Evolutionary conservation across 2,113 vertebrate genomes (phyloP).

Genomic region (Casuarius casuarius): DNA sequence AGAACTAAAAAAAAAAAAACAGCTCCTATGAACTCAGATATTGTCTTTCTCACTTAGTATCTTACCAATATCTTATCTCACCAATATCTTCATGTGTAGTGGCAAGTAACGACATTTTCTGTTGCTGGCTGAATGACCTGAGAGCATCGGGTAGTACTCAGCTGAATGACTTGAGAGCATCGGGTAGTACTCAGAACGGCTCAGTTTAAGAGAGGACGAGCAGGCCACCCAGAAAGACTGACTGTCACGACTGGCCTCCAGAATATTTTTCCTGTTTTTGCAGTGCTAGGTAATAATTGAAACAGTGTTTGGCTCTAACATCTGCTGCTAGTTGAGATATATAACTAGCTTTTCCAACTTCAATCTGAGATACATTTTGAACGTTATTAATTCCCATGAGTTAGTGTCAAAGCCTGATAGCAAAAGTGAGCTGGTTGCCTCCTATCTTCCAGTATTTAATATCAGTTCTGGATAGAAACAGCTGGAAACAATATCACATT

Average conservation of each 20-base stretch:
- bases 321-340: slow-evolving; percentile 61
- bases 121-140: background rate
- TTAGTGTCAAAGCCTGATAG: slow-evolving; percentile 51
- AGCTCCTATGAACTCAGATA: background rate
- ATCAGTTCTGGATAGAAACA: slow-evolving; percentile 49
- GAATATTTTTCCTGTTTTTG: slow-evolving; percentile 12
- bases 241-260: background rate
- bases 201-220: background rate
- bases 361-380: slow-evolving; percentile 39
- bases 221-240: slow-evolving; percentile 58
- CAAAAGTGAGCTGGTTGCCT: slow-evolving; percentile 45
- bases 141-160: background rate
- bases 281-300: slow-evolving; percentile 51
- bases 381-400: slow-evolving; percentile 50
- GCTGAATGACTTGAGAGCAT: background rate
- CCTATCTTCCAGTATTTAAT: slow-evolving; percentile 52
- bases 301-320: slow-evolving; percentile 49
- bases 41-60: background rate
- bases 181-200: background rate
- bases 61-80: background rate
- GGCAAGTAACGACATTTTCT: background rate
- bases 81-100: background rate
- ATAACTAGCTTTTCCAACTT: slow-evolving; percentile 22
- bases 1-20: background rate
- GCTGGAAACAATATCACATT: slow-evolving; percentile 60